Conservation (phyloP, 2,888 invertebrate species). For the Myopa testacea region DNA sequence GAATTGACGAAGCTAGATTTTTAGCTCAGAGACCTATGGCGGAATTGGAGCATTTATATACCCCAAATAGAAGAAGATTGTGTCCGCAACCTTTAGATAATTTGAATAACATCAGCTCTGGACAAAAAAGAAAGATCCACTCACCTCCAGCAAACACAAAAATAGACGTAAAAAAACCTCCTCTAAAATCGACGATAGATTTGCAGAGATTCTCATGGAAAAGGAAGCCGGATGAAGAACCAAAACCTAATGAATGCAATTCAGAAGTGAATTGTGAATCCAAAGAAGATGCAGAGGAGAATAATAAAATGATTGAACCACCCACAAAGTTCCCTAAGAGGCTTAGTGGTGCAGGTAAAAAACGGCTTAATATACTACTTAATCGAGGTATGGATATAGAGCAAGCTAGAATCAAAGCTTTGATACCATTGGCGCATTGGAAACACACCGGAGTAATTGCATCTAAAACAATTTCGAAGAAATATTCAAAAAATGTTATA, state of each 20-base stretch:
- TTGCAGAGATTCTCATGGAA: neutral
- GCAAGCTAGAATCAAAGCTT: neutral
- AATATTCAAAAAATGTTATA: neutral
- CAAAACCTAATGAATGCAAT: neutral
- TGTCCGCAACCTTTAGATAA: neutral
- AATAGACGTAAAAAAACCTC: neutral
- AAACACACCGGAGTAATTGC: neutral
- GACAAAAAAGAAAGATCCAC: no score
- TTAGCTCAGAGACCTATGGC: neutral
- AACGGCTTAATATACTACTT: neutral
- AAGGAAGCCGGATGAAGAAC: neutral
- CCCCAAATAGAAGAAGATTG: neutral
- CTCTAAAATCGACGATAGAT: neutral
- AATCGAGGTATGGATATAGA: neutral
- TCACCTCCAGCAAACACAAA: no score
- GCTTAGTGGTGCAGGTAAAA: constrained; percentile 14
- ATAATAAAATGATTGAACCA: neutral
- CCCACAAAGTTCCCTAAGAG: neutral
- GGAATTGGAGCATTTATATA: neutral
- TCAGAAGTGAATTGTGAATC: no score
- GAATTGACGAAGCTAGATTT: neutral
- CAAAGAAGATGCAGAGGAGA: no score
- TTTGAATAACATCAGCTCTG: neutral
- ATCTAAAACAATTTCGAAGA: neutral
- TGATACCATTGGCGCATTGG: neutral